A percentile compares a stretch with the other conserved stretches of the same genome.
Evolutionary conservation across 92 coral and sea anemone species (phyloP).

Genomic region (Zoanthus sociatus): DNA sequence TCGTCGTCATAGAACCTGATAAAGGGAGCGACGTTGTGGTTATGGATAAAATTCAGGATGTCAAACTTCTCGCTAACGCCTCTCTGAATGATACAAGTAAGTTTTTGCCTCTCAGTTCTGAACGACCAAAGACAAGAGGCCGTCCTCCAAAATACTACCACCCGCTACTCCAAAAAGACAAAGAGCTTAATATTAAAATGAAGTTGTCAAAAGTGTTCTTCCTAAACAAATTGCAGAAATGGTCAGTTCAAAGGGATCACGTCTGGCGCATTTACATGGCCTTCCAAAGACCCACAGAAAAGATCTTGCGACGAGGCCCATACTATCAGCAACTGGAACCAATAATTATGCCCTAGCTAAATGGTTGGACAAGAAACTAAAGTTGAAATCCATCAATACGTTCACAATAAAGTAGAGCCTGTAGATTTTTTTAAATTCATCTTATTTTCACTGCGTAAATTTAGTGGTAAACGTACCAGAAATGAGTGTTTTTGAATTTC

Average conservation of each 20-base stretch:
- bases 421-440: no score
- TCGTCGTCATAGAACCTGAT: no score
- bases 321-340: neutral
- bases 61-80: no score
- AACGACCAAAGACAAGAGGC: neutral
- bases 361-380: no score
- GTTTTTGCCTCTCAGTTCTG: neutral
- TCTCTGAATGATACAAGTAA: neutral
- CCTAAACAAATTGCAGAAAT: neutral
- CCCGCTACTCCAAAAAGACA: neutral
- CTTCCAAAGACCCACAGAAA: neutral
- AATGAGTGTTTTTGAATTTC: no score
- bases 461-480: no score
- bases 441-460: no score
- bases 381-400: no score
- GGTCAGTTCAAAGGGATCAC: slow-evolving; percentile 1
- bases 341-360: neutral
- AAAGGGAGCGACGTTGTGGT: no score
- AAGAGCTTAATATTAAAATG: neutral
- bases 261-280: neutral
- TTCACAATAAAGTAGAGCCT: no score
- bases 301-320: neutral
- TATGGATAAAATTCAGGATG: no score
- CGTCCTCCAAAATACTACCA: neutral
- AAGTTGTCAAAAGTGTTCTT: neutral